phyloP scores from a whole-genome alignment of 2,113 vertebrate species.

The Pseudorhombus dupliciocellatus region DNA sequence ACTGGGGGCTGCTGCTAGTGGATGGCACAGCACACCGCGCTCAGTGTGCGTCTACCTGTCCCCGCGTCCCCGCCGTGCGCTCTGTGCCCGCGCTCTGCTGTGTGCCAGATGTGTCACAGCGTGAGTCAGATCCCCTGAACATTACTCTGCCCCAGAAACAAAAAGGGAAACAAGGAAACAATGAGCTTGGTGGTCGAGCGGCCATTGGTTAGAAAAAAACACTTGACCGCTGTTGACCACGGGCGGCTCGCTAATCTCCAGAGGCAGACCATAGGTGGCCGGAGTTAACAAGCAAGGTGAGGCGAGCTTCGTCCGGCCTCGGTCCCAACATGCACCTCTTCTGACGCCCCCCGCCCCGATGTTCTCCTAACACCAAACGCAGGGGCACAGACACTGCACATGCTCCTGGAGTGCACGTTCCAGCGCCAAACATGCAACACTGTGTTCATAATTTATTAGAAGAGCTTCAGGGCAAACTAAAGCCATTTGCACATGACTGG shows the following conservation, averaged over 20 bases:
- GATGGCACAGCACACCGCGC: conserved; percentile 41
- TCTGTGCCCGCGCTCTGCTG: conserved; percentile 27
- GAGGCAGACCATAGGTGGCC: conserved; percentile 64
- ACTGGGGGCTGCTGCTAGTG: conserved; percentile 46
- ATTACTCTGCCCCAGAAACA: conserved; percentile 31
- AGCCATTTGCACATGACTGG: conserved; percentile 37
- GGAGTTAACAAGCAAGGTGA: conserved; percentile 71
- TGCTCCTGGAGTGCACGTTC: conserved; percentile 15
- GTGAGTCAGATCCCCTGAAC: conserved; percentile 48
- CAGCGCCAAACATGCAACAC: conserved; percentile 25
- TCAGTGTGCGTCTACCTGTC: conserved; percentile 53
- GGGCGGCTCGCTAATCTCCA: conserved; percentile 61
- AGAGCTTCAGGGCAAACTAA: conserved; percentile 36
- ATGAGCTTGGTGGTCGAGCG: conserved; percentile 32
- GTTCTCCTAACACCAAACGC: conserved; percentile 1
- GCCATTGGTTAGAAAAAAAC: conserved; percentile 60
- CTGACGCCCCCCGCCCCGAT: conserved; percentile 37
- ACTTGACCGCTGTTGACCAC: conserved; percentile 71
- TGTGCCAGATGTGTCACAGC: conserved; percentile 67
- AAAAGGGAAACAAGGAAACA: conserved; percentile 13
- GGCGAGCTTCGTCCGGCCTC: conserved; percentile 66
- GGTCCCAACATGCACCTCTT: conserved; percentile 71
- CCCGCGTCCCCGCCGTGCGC: conserved; percentile 29
- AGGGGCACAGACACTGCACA: conserved; percentile 18
- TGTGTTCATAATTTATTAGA: conserved; percentile 54